These are phyloP conservation scores for Anthoscopus minutus DNA, from an alignment of 2,113 vertebrate species.

Conservation along the genomic window DNA sequence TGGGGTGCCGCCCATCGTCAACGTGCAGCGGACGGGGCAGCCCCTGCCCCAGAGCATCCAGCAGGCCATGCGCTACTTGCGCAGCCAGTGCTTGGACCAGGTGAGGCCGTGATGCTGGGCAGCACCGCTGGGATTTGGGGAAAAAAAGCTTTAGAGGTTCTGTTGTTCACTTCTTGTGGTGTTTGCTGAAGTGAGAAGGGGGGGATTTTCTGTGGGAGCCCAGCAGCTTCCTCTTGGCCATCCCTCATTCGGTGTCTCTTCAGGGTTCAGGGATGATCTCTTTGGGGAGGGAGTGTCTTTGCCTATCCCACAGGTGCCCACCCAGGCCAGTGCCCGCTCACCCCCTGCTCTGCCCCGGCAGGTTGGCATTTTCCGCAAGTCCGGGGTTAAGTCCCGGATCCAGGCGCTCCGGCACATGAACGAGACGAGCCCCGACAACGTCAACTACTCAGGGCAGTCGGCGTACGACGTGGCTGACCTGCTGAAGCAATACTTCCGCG, in stretches of 20 bases:
- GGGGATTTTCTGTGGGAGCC: neutral
- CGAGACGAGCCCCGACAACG: conserved; percentile 76
- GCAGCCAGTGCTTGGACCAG: conserved; percentile 84
- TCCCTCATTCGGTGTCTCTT: neutral
- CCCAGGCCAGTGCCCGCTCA: fast-evolving
- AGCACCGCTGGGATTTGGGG: neutral
- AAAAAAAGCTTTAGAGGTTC: fast-evolving
- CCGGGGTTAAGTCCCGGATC: conserved; percentile 85
- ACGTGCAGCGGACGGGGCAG: conserved; percentile 80
- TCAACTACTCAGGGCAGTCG: conserved; percentile 80
- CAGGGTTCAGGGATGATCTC: neutral
- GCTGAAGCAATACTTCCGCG: conserved; percentile 85
- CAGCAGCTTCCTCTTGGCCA: neutral
- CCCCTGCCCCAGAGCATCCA: conserved; percentile 86
- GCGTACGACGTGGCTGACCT: conserved; percentile 85
- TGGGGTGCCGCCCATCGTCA: conserved; percentile 77
- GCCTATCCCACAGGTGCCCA: neutral
- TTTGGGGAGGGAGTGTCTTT: neutral
- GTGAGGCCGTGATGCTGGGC: neutral
- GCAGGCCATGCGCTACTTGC: conserved; percentile 85
- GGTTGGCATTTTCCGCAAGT: conserved; percentile 88
- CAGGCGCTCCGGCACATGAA: conserved; percentile 81
- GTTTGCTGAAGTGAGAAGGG: neutral
- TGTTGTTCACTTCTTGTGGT: neutral
- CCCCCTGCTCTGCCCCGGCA: neutral